Base-by-base conservation (phyloP, 2,797 vertebrate genomes). In the Lutjanus campechanus region DNA sequence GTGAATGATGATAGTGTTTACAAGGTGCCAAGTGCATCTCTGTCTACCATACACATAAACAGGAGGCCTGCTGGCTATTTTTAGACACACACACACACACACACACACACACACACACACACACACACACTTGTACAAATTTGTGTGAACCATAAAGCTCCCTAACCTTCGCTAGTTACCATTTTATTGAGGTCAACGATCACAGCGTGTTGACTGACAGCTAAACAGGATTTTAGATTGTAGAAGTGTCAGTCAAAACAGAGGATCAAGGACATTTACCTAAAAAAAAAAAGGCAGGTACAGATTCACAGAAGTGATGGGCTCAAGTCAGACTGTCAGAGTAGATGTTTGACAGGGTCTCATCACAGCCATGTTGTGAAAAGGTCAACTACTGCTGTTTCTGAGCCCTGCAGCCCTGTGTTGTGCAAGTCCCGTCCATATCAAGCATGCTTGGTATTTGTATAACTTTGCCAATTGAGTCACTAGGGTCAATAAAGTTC, bases 111-210 rank as follows among this genome's bases (percentile, higher is more conserved):
- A 8, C 44, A 3, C 44, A 13, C 44, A 46, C 44, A 46, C 44
- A 46, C 11, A 46, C 11, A 46, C 44, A 46, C 44, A 46, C 44
- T 12, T 44, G 9, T 0, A 53, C 12, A 64, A 2, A 13, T 72
- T 66, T 47, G 40, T 70, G 25, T 58, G 50, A 59, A 72, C 19
- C 13, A 25, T n/a, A 73, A 73, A 83, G n/a, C 56, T 20, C 12
- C 10, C 15, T 1, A 12, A 5, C n/a, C n/a, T 41, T 78, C 50
- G 68, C 29, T 25, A 19, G 68, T 40, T 41, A 53, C 5, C 8
- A 40, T 63, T 65, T 77, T 43, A 76, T 25, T 43, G 46, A 66
- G 64, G 68, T 88, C 76, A 81, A 43, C 0, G 40, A 73, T 79
- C 60, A 65, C 19, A 66, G 46, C 69, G 25, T 60, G 60, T 19